These are phyloP conservation scores for Sceloporus tristichus DNA, from an alignment of 2,113 vertebrate species.

Conservation along the genomic window DNA sequence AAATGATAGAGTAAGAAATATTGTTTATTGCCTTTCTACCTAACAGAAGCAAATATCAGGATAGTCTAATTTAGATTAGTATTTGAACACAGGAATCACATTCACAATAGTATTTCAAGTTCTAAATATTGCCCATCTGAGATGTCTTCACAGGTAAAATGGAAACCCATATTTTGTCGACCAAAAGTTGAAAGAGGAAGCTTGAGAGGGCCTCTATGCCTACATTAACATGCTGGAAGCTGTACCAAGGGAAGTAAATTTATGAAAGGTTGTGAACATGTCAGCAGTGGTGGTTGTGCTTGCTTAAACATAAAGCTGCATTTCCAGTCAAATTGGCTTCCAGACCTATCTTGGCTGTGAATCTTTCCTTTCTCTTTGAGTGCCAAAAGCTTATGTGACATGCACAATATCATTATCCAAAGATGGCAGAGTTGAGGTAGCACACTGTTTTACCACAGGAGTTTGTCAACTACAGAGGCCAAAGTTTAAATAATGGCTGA, in stretches of 20 bases:
- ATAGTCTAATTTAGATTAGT: rapidly evolving
- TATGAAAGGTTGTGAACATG: neutral
- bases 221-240: constrained; percentile 4
- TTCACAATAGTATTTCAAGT: neutral
- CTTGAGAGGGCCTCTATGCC: rapidly evolving
- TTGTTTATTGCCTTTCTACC: constrained; percentile 9
- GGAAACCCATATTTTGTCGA: neutral
- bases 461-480: constrained; percentile 28
- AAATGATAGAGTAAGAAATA: neutral
- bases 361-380: neutral
- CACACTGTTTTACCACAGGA: rapidly evolving
- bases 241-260: neutral
- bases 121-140: neutral
- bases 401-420: constrained; percentile 44
- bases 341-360: constrained; percentile 8
- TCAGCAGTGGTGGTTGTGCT: constrained; percentile 3
- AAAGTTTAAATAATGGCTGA: neutral
- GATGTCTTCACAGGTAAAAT: neutral
- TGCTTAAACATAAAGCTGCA: neutral
- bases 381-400: neutral
- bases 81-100: rapidly evolving
- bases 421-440: constrained; percentile 25
- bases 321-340: neutral
- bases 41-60: neutral
- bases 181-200: neutral